These are phyloP conservation scores for Cosmorhoe ocellata DNA, from an alignment of 2,888 invertebrate species.

Conservation along the genomic window DNA sequence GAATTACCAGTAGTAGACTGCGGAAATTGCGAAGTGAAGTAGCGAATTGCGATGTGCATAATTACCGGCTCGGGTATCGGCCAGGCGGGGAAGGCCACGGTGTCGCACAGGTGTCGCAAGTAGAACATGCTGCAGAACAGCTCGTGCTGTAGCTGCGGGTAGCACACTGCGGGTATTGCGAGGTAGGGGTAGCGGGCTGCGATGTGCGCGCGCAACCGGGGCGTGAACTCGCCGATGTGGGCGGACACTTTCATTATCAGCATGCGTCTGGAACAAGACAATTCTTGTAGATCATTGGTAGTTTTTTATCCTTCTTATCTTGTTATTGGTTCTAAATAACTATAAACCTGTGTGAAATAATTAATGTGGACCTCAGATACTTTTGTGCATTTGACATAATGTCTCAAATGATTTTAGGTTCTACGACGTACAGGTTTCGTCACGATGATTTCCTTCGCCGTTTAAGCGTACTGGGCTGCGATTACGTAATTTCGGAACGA, in stretches of 20 bases:
- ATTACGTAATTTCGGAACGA: too few relatives aligned
- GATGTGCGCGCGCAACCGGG: slow-evolving; percentile 95
- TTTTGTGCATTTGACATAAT: too few relatives aligned
- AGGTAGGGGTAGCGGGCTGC: slow-evolving; percentile 97
- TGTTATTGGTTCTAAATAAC: too few relatives aligned
- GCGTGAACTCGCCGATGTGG: slow-evolving; percentile 98
- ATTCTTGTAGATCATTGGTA: too few relatives aligned
- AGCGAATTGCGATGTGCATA: background rate
- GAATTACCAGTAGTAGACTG: too few relatives aligned
- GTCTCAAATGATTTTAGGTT: too few relatives aligned
- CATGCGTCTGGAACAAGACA: slow-evolving; percentile 84
- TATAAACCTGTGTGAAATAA: too few relatives aligned
- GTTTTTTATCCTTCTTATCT: too few relatives aligned
- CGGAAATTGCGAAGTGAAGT: background rate
- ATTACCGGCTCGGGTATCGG: slow-evolving; percentile 84
- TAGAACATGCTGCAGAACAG: slow-evolving; percentile 99
- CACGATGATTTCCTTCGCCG: too few relatives aligned
- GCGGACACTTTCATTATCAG: slow-evolving; percentile 98
- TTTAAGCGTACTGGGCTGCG: too few relatives aligned
- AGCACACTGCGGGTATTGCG: slow-evolving; percentile 95
- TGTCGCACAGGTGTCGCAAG: slow-evolving; percentile 97
- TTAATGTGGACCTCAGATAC: too few relatives aligned
- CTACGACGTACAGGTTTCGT: too few relatives aligned
- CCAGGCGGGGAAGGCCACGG: slow-evolving; percentile 96
- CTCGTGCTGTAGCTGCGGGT: slow-evolving; percentile 97